Evolutionary conservation across 2,797 vertebrate species (phyloP), one percentile per base, ranked within the genome.

Genomic region (Scolopax bukidnonensis): DNA sequence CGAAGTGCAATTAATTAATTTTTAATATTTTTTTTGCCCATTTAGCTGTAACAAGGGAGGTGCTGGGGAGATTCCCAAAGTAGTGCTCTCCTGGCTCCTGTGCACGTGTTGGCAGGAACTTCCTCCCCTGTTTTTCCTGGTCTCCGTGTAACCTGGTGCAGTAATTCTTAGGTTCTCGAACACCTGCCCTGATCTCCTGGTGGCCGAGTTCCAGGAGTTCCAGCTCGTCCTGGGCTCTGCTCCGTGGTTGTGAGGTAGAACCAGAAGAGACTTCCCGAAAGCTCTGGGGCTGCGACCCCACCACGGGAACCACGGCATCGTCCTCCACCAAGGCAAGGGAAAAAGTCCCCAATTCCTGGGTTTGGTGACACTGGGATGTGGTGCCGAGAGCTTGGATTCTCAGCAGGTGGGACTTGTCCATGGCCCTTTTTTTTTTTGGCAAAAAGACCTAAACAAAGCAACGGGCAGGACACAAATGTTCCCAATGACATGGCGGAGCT

Each of bases 271-370:
- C 8, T 23, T n/a, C 23, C 8, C 18, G 61, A 28, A 33, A 51
- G 70, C 21, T 25, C n/a, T 12, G 0, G 12, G 43, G 16, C 11
- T 1, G 43, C 4, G 30, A 50, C 28, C 30, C 16, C 1, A 2
- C 79, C 8, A 3, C 2, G 23, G 59, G 36, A 27, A 38, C 41
- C 25, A 17, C 27, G 20, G 45, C 2, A 0, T 10, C 6, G 4
- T 30, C 32, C 28, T 16, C 23, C 12, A 24, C 21, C 11, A 4
- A 38, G n/a, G 45, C 6, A 10, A 15, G 3, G 15, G 9, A 33
- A 59, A 50, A 70, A 36, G 11, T 9, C 75, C n/a, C 6, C 14
- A 9, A 7, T 8, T 38, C 28, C 6, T 8, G 16, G 2, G 40
- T 32, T 54, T n/a, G 84, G 41, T 59, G 20, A 6, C 9, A 8